Percentiles rank a stretch among this genome's conserved stretches.
Evolutionary conservation across 2,797 vertebrate species (phyloP).

Genomic region (Microctenopoma lineatum): DNA sequence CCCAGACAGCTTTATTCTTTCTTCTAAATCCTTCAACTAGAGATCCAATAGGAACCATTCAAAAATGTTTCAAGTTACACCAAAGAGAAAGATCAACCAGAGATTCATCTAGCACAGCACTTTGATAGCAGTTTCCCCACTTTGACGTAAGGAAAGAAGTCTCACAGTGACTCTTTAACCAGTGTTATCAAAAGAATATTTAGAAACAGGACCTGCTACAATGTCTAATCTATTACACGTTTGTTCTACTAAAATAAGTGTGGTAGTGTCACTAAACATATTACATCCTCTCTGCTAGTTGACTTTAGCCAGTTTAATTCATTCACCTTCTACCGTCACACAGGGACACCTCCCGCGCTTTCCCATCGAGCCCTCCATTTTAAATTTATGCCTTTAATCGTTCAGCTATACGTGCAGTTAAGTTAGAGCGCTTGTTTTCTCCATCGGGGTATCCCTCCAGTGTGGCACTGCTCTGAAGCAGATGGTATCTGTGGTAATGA

Average conservation of each 20-base stretch:
- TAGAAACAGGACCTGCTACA: no score
- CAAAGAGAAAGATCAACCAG: neutral
- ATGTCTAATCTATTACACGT: no score
- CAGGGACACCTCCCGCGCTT: neutral
- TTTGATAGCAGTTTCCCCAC: neutral
- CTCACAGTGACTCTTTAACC: neutral
- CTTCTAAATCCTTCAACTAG: neutral
- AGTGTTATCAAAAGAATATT: no score
- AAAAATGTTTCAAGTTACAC: neutral
- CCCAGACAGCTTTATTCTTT: neutral
- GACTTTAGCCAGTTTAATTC: slow-evolving; percentile 13
- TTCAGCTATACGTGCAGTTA: slow-evolving; percentile 48
- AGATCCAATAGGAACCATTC: neutral
- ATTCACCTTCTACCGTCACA: slow-evolving; percentile 28
- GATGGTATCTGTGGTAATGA: slow-evolving; percentile 68
- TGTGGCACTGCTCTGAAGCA: slow-evolving; percentile 57
- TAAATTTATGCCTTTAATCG: slow-evolving; percentile 63
- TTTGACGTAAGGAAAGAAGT: neutral
- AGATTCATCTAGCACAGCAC: neutral
- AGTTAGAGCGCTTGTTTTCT: slow-evolving; percentile 55
- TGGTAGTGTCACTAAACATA: neutral
- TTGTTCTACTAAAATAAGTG: no score
- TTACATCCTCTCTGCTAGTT: neutral
- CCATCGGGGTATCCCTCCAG: slow-evolving; percentile 54
- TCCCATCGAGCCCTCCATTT: slow-evolving; percentile 33